phyloP scores from a whole-genome alignment of 2,797 vertebrate species.

The Nyctalus aviator region DNA sequence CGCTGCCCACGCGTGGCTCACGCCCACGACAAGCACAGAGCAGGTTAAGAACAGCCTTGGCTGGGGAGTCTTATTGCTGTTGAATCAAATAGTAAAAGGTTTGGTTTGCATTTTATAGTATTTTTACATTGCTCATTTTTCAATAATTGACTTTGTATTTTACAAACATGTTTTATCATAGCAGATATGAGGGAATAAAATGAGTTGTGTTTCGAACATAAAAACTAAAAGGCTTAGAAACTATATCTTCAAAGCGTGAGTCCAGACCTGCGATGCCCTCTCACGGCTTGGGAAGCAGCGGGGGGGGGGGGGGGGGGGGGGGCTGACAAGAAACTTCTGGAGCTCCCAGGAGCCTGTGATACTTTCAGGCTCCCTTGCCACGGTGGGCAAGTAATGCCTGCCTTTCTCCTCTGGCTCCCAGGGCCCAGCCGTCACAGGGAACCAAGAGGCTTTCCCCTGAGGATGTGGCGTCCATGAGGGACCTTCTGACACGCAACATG shows the following conservation, averaged over 20 bases:
- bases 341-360: neutral
- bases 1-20: neutral
- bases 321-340: no score
- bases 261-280: neutral
- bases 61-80: neutral
- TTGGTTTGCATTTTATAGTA: neutral
- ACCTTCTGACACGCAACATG: slow-evolving; percentile 95
- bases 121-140: neutral
- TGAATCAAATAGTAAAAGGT: neutral
- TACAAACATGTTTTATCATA: neutral
- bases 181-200: neutral
- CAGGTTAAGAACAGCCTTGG: neutral
- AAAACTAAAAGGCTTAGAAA: neutral
- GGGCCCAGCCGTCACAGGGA: slow-evolving; percentile 84
- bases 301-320: no score
- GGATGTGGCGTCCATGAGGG: slow-evolving; percentile 92
- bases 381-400: slow-evolving; percentile 29
- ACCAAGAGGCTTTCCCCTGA: slow-evolving; percentile 86
- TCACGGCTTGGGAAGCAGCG: neutral
- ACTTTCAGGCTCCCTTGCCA: neutral
- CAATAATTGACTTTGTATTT: neutral
- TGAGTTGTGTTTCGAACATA: neutral
- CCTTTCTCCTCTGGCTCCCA: slow-evolving; percentile 81
- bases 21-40: neutral
- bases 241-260: neutral